phyloP scores from a whole-genome alignment of 2,113 vertebrate species.

The Henicopernis longicauda region DNA sequence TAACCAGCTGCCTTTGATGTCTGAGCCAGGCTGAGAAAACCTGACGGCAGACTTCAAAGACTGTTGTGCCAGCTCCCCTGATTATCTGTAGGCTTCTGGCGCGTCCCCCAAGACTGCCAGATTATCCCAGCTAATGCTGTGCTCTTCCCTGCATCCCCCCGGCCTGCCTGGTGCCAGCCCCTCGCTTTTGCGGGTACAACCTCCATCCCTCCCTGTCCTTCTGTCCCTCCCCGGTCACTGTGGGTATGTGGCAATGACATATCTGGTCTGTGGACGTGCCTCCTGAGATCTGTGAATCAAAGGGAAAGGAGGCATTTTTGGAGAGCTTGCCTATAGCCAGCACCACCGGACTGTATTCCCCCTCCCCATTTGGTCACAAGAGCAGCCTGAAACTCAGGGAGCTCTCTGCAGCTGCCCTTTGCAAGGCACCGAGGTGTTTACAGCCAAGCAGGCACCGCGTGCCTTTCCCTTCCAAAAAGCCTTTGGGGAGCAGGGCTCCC shows the following conservation, averaged over 20 bases:
- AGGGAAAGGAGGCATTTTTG: neutral
- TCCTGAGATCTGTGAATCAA: neutral
- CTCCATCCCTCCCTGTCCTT: neutral
- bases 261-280: neutral
- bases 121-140: conserved; percentile 31
- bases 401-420: neutral
- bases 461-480: neutral
- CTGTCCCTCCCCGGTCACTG: neutral
- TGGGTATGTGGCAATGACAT: neutral
- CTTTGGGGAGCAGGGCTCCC: neutral
- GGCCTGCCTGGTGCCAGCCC: neutral
- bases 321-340: neutral
- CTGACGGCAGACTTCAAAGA: conserved; percentile 48
- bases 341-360: neutral
- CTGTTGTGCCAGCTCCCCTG: neutral
- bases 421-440: neutral
- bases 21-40: conserved; percentile 38
- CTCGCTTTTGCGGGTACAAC: neutral
- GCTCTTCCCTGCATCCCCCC: neutral
- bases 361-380: fast-evolving
- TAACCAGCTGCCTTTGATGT: conserved; percentile 54
- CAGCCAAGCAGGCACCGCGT: neutral
- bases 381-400: neutral
- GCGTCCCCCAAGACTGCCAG: neutral
- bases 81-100: conserved; percentile 34